These are phyloP conservation scores for Hydrochoerus hydrochaeris DNA, from an alignment of 2,113 vertebrate species.

Conservation along the genomic window DNA sequence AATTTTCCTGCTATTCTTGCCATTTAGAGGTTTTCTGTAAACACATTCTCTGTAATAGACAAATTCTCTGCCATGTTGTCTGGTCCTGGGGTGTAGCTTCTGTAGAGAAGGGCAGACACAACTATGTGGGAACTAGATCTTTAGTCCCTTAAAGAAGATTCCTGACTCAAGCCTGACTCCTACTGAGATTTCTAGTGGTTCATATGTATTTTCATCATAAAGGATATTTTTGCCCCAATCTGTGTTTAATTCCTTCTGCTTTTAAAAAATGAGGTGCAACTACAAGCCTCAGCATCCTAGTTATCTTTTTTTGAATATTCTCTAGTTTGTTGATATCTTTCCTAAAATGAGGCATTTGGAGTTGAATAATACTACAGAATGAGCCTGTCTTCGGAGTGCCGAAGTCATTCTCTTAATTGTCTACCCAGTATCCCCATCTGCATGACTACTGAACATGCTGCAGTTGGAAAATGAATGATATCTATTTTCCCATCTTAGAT, in stretches of 20 bases:
- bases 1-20: background rate
- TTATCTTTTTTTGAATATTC: constrained; percentile 7
- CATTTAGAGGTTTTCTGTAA: background rate
- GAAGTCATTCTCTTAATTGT: background rate
- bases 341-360: constrained; percentile 12
- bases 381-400: background rate
- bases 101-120: background rate
- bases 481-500: background rate
- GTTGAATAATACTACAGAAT: background rate
- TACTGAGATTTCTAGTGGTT: background rate
- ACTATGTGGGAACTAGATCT: background rate
- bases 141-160: background rate
- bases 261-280: background rate
- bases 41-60: background rate
- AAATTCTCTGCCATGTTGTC: background rate
- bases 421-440: background rate
- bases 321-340: background rate
- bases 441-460: background rate
- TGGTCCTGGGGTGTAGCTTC: background rate
- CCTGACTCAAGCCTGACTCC: background rate
- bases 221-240: background rate
- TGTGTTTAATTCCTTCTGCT: background rate
- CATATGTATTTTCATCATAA: background rate
- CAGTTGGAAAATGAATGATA: background rate
- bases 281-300: background rate